Conservation (phyloP, 2,113 vertebrate genomes). For the Gobiocypris rarus region DNA sequence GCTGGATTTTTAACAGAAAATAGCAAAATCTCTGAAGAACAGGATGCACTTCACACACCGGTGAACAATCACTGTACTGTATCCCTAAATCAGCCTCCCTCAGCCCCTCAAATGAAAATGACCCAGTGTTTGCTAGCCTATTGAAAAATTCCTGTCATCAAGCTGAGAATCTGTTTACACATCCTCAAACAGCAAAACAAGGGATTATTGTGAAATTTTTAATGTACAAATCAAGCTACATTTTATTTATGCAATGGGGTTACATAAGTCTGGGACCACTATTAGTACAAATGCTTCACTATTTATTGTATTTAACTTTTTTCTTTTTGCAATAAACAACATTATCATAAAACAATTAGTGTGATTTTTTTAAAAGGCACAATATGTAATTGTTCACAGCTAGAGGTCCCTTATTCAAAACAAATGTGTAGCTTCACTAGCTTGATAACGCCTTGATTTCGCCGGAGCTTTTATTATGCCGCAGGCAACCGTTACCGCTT, state of each 20-base stretch:
- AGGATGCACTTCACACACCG: constrained; percentile 11
- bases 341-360: neutral
- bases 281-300: neutral
- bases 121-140: constrained; percentile 5
- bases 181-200: neutral
- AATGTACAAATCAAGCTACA: too few species aligned
- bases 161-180: constrained; percentile 2
- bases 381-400: too few species aligned
- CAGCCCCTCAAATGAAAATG: neutral
- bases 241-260: neutral
- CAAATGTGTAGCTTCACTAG: too few species aligned
- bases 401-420: too few species aligned
- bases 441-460: too few species aligned
- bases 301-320: neutral
- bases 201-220: neutral
- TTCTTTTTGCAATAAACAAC: neutral
- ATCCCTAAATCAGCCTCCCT: neutral
- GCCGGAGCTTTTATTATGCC: too few species aligned
- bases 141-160: constrained; percentile 1
- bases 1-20: neutral
- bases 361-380: too few species aligned
- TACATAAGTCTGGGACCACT: neutral
- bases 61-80: constrained; percentile 37
- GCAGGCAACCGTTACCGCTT: too few species aligned
- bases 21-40: neutral